Percentiles rank a stretch among this genome's conserved stretches.
phyloP scores from a whole-genome alignment of 2,113 vertebrate species.

The Cottus gobio region DNA sequence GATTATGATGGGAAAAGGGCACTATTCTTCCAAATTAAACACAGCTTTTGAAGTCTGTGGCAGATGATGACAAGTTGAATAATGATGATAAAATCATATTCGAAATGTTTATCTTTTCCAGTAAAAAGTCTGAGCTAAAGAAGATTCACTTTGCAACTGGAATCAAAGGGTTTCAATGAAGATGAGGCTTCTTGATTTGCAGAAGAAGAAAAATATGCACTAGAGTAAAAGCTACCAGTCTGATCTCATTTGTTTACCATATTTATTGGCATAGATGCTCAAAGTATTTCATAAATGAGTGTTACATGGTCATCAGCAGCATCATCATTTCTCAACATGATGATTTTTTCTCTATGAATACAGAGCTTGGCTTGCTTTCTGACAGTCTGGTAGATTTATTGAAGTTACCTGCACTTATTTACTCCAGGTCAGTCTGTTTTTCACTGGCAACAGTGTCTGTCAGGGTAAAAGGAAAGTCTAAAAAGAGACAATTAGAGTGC shows the following conservation, averaged over 20 bases:
- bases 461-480: background rate
- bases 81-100: too few species aligned
- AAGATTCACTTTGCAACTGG: background rate
- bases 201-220: background rate
- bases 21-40: background rate
- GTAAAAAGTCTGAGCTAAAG: background rate
- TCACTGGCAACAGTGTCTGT: background rate
- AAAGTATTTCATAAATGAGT: background rate
- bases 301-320: background rate
- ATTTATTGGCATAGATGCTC: background rate
- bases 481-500: constrained; percentile 4
- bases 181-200: background rate
- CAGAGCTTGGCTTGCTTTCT: background rate
- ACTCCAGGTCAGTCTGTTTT: background rate
- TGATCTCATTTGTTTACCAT: background rate
- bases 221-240: background rate
- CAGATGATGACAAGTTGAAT: background rate
- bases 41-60: background rate
- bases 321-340: background rate
- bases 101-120: background rate
- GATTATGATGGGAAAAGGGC: background rate
- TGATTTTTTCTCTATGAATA: background rate
- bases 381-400: background rate
- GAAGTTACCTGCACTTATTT: background rate
- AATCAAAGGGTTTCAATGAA: background rate